Evolutionary conservation across 2,888 invertebrate genomes (phyloP).

Genomic region (Ellobium chinense): DNA sequence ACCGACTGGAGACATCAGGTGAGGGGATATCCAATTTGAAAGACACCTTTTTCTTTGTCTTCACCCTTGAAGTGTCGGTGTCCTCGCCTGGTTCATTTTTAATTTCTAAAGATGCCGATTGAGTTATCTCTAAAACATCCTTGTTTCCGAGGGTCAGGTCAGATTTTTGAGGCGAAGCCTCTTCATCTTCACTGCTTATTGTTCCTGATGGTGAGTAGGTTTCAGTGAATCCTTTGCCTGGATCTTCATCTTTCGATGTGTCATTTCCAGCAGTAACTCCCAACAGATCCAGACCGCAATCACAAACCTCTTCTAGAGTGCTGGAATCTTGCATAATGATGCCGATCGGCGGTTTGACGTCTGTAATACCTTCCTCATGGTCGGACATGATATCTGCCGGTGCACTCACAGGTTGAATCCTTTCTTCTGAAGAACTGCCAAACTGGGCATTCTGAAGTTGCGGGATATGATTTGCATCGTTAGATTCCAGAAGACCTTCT

Average conservation of each 20-base stretch:
- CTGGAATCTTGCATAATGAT: constrained; percentile 2
- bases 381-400: not conserved
- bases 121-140: no score
- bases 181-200: not conserved
- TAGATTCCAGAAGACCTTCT: not conserved
- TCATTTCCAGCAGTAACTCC: not conserved
- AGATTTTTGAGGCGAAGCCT: not conserved
- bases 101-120: no score
- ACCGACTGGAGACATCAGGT: not conserved
- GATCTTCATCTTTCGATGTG: not conserved
- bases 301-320: not conserved
- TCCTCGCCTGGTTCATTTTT: not conserved
- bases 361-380: constrained; percentile 16
- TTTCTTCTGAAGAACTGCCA: not conserved
- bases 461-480: not conserved
- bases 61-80: not conserved
- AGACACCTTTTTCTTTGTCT: constrained; percentile 30
- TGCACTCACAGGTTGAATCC: not conserved
- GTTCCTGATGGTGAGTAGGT: not conserved
- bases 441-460: not conserved
- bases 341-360: not conserved
- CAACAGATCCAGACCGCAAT: not conserved
- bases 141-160: no score
- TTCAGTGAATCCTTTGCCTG: not conserved
- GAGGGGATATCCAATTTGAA: not conserved